phyloP scores from a whole-genome alignment of 2,113 vertebrate species.

The Leptocoma aspasia region DNA sequence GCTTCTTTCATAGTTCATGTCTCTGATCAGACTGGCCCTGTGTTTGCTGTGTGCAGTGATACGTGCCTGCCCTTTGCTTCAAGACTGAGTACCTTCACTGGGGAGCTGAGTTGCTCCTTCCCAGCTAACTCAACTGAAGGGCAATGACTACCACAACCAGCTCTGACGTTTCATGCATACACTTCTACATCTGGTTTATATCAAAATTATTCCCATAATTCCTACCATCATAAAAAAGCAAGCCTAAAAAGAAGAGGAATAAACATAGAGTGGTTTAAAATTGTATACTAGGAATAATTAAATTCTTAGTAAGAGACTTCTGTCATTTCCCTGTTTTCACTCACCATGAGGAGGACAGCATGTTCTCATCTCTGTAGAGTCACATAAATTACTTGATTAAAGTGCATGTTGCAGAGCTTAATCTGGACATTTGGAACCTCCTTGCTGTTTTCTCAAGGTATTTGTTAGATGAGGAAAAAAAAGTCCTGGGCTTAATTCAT shows the following conservation, averaged over 20 bases:
- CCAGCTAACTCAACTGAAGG: not conserved
- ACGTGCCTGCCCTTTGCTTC: not conserved
- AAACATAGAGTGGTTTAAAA: not conserved
- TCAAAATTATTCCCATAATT: not conserved
- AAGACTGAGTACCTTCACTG: not conserved
- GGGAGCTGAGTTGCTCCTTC: not conserved
- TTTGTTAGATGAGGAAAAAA: not conserved
- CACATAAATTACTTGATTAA: constrained; percentile 30
- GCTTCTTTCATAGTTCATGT: not conserved
- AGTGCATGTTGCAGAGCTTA: not conserved
- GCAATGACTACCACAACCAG: not conserved
- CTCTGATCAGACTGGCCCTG: not conserved
- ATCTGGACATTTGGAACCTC: constrained; percentile 33
- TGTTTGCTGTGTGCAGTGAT: not conserved
- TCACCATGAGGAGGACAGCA: constrained; percentile 2
- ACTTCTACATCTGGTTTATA: not conserved
- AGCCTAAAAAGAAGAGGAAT: not conserved
- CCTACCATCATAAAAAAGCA: not conserved
- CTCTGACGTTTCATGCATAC: not conserved
- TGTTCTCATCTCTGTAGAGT: constrained; percentile 24
- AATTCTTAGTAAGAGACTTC: not conserved
- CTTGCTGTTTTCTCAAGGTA: constrained; percentile 39
- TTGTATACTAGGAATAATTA: constrained; percentile 9
- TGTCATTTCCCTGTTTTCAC: constrained; percentile 35
- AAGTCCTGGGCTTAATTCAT: not conserved